Evolutionary conservation across 2,797 vertebrate genomes (phyloP).

Genomic region (Valencia hispanica): DNA sequence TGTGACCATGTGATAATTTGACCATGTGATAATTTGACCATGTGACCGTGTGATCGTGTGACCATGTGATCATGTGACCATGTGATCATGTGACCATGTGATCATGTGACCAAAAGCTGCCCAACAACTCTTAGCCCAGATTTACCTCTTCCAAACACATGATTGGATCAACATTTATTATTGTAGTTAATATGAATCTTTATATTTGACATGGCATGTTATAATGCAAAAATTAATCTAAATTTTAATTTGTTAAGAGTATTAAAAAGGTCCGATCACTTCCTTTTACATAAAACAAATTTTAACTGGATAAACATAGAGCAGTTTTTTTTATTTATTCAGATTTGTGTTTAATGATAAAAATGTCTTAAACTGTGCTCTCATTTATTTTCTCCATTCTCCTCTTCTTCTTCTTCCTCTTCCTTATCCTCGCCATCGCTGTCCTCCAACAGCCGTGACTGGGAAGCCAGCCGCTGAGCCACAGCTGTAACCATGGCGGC

Average conservation of each 20-base stretch:
- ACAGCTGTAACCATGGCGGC: slow-evolving; percentile 87
- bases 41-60: too few relatives aligned
- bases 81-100: too few relatives aligned
- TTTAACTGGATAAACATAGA: background rate
- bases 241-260: background rate
- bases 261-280: background rate
- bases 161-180: background rate
- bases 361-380: background rate
- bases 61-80: too few relatives aligned
- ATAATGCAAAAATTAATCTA: background rate
- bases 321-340: background rate
- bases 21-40: too few relatives aligned
- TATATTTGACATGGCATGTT: background rate
- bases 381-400: slow-evolving; percentile 5
- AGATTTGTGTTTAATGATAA: background rate
- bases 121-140: background rate
- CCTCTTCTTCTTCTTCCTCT: slow-evolving; percentile 44
- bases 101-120: background rate
- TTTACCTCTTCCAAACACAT: background rate
- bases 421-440: slow-evolving; percentile 31
- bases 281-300: background rate
- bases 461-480: slow-evolving; percentile 70
- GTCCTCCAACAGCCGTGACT: slow-evolving; percentile 69
- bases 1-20: too few relatives aligned
- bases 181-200: background rate